A percentile compares a stretch with the other conserved stretches of the same genome.
Conservation (phyloP, 2,113 vertebrate species). For the Brachypodius melanocephalos region DNA sequence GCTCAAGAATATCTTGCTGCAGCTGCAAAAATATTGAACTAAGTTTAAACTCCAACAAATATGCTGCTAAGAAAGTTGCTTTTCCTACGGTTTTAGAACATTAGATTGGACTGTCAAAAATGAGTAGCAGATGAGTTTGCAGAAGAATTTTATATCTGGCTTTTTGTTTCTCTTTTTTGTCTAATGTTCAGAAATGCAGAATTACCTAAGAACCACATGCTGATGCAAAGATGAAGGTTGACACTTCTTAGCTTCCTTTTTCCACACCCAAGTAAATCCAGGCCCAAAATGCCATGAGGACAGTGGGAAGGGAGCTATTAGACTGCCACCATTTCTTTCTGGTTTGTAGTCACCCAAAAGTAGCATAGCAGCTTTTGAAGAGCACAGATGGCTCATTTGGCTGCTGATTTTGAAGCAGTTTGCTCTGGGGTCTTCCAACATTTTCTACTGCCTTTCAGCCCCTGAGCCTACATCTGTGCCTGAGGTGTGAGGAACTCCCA, state of each 20-base stretch:
- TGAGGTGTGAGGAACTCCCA: not conserved
- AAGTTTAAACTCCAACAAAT: not conserved
- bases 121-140: not conserved
- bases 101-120: not conserved
- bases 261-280: not conserved
- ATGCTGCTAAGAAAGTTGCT: not conserved
- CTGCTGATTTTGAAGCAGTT: not conserved
- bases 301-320: not conserved
- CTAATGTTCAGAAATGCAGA: not conserved
- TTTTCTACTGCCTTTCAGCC: not conserved
- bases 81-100: not conserved
- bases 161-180: not conserved
- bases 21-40: not conserved
- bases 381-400: not conserved
- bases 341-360: not conserved
- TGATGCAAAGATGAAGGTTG: not conserved
- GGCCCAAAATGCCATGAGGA: not conserved
- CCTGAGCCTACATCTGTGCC: accelerated
- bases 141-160: not conserved
- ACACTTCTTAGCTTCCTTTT: not conserved
- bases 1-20: not conserved
- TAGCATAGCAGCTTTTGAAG: not conserved
- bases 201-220: not conserved
- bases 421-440: not conserved
- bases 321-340: not conserved